These are phyloP conservation scores for Leistus spinibarbis DNA, from an alignment of 2,888 invertebrate species.

Conservation along the genomic window DNA sequence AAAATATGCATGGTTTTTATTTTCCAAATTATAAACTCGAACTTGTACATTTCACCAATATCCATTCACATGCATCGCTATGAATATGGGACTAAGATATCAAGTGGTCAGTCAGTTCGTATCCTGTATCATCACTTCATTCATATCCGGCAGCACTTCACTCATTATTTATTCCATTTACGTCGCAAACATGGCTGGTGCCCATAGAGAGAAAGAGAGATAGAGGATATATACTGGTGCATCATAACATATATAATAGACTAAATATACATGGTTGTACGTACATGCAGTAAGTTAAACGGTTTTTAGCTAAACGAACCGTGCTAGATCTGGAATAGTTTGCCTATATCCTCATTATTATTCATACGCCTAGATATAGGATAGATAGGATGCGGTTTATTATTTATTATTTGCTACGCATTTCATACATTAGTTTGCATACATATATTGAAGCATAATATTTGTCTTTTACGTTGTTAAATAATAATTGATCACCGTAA, in stretches of 20 bases:
- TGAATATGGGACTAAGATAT: too few relatives aligned
- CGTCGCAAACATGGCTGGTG: background rate
- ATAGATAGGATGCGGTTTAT: background rate
- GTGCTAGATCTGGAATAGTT: background rate
- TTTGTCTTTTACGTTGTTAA: too few relatives aligned
- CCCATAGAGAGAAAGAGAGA: background rate
- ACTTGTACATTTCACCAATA: too few relatives aligned
- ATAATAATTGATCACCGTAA: too few relatives aligned
- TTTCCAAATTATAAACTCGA: too few relatives aligned
- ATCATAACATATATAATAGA: background rate
- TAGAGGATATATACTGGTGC: too few relatives aligned
- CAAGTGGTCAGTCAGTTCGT: constrained; percentile 12
- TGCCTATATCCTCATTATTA: background rate
- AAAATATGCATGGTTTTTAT: background rate
- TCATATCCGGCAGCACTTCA: background rate
- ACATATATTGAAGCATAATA: too few relatives aligned
- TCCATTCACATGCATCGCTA: too few relatives aligned
- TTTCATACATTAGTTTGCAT: background rate
- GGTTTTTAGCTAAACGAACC: background rate
- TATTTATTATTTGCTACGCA: background rate
- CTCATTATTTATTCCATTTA: constrained; percentile 9
- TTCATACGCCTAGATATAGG: background rate
- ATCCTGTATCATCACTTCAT: background rate
- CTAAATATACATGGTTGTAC: background rate
- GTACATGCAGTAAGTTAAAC: background rate